Evolutionary conservation across 1,140 invertebrate species (phyloP).

Genomic region (Pachyrhynchus sulphureomaculatus): DNA sequence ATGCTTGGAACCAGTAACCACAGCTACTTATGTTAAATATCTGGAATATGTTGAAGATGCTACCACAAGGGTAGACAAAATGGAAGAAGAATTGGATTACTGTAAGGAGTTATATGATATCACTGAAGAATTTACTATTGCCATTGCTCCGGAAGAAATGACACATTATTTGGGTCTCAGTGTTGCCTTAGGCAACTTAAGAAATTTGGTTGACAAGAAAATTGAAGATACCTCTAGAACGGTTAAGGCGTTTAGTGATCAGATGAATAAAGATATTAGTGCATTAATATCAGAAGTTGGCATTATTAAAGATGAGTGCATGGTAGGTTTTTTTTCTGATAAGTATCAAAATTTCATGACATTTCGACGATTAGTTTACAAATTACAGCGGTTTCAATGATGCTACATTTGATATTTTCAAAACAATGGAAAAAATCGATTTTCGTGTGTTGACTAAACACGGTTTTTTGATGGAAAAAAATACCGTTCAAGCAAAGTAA

Average conservation of each 20-base stretch:
- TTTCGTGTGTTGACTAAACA: too few species aligned
- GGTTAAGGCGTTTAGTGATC: conserved; percentile 58
- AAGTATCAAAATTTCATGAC: too few species aligned
- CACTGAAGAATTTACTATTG: conserved; percentile 68
- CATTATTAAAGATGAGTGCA: conserved; percentile 63
- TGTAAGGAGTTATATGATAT: conserved; percentile 72
- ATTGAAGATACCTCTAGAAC: conserved; percentile 58
- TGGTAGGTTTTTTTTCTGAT: too few species aligned
- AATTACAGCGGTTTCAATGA: too few species aligned
- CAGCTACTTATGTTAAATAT: conserved; percentile 67
- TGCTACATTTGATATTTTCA: too few species aligned
- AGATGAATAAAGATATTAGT: conserved; percentile 64
- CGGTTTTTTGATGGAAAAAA: too few species aligned
- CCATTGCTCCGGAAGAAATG: conserved; percentile 48
- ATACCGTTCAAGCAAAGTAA: too few species aligned
- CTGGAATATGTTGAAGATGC: too few species aligned
- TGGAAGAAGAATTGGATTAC: conserved; percentile 66
- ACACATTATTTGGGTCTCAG: conserved; percentile 48
- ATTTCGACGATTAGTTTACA: too few species aligned
- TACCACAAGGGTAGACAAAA: conserved; percentile 59
- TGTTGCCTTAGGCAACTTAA: conserved; percentile 53
- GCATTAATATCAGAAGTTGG: conserved; percentile 66
- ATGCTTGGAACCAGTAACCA: conserved; percentile 60
- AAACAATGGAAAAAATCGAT: too few species aligned
- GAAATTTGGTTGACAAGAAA: conserved; percentile 57